Base-by-base conservation (phyloP, 2,888 invertebrate species). In the Tenthredo distinguenda region DNA sequence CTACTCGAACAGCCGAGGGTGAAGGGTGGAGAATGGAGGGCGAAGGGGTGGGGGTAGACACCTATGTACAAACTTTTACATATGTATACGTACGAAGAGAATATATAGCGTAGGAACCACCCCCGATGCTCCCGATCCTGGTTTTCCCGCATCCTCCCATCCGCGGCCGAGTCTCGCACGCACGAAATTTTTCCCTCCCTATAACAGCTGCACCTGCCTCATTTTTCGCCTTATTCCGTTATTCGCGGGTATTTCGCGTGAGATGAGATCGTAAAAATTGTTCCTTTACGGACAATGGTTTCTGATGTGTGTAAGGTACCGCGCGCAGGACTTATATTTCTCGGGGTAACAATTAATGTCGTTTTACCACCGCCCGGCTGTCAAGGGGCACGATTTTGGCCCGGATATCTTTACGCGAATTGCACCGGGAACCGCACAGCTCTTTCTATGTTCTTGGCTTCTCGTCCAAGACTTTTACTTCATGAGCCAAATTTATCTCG, bases 1-100 rank as follows among this genome's bases (percentile, higher is more conserved):
- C 92, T 91, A 89, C 86, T 89, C 90, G 40, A 43, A 43, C 37
- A 71, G n/a, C 68, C 18, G 68, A 50, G 50, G n/a, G 55, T 1
- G 47, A 65, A 68, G 83, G 89, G 55, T 18, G 47, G 83, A 68
- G 83, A 89, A 89, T 89, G 90, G 90, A 50, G 50, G 7, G n/a
- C 7, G 7, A n/a, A n/a, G 55, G 55, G 89, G 90, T 89, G 90
- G 90, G 90, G 89, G 89, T 87, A 87, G 88, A 88, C 87, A 88
- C 84, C 87, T 86, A 89, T 87, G 87, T 87, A 87, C 68, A 31
- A 81, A 71, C 86, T 88, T 88, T 87, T 86, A 88, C 86, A 88
- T 88, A 87, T 68, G 84, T 47, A 84, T 58, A 55, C 85, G 84
- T 86, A 85, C 86, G 82, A 18, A 34, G 58, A 43, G 37, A 82